Evolutionary conservation across 2,797 vertebrate genomes (phyloP).

Genomic region (Lophius americanus): DNA sequence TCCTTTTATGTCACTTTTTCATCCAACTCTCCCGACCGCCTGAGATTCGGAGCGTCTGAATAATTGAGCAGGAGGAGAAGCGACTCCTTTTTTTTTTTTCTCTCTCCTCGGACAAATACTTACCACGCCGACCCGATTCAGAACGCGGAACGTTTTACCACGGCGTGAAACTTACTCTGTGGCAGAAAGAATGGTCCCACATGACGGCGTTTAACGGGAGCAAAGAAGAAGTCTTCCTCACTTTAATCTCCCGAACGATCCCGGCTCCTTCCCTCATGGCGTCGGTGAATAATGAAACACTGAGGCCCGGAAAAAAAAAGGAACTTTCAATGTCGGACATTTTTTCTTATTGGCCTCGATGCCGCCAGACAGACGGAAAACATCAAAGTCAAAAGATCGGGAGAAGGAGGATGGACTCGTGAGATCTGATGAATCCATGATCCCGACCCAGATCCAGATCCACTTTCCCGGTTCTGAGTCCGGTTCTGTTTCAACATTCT

Average conservation of each 20-base stretch:
- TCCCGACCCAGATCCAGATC: background rate
- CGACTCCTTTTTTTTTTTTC: conserved; percentile 4
- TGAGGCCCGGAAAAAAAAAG: background rate
- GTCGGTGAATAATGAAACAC: conserved; percentile 20
- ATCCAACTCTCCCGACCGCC: conserved; percentile 15
- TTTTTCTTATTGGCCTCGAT: conserved; percentile 20
- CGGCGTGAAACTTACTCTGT: too few species aligned
- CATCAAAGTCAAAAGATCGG: conserved; percentile 34
- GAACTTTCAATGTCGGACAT: conserved; percentile 21
- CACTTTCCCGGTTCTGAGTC: too few species aligned
- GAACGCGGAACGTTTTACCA: background rate
- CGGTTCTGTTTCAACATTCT: too few species aligned
- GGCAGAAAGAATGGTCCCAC: background rate
- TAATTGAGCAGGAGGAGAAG: conserved; percentile 42
- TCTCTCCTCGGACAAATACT: too few species aligned
- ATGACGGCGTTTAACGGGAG: background rate
- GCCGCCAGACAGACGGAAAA: conserved; percentile 22
- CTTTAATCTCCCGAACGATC: conserved; percentile 1
- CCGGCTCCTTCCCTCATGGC: conserved; percentile 23
- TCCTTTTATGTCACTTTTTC: conserved; percentile 5
- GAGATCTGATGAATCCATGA: conserved; percentile 20
- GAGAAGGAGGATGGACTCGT: conserved; percentile 6
- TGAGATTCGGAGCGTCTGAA: conserved; percentile 37
- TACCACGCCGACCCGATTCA: background rate
- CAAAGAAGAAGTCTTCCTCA: background rate